Base-by-base conservation (phyloP, 2,797 vertebrate species). In the Odontamblyopus rebecca region DNA sequence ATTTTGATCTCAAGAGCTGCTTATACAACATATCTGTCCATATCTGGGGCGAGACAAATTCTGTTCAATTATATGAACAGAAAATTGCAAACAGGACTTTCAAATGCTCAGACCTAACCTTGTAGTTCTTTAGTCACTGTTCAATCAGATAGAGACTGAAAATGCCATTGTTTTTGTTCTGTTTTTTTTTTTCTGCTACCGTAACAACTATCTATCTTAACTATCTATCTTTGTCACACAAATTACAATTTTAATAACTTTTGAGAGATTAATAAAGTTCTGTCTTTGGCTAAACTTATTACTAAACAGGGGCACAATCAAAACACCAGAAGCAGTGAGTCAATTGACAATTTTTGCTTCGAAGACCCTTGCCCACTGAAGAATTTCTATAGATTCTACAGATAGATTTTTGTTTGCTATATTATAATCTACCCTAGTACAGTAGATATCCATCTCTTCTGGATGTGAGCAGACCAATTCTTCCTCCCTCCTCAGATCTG, bases 381-480 rank as follows among this genome's bases (percentile, higher is more conserved):
- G 44, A 6, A 30, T 18, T 30, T 18, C 27, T 30, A 30, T 1
- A 16, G 27, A 60, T 59, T 59, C 23, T 23, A 23, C 1, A 23
- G 23, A 23, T 23, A 23, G 23, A 0, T 56, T 12, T 8, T n/a
- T 26, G 8, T 12, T 54, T 26, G 11, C 9, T 57, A n/a, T 13
- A 16, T 30, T 60, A 29, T 60, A 30, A 16, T 29, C 4, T 16
- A 30, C n/a, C 13, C 27, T 30, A 80, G 86, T 85, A 83, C 61
- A 74, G 60, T 32, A 71, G 80, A 87, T 82, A 68, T 12, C 41
- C 38, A 79, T 88, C 72, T 38, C 68, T 68, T 68, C 61, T 77
- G 48, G 65, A 65, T 75, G 59, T 67, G 48, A 83, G 27, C 70
- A 73, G 57, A 59, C 73, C 16, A 16, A 57, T 50, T 68, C 29